Percentiles rank a stretch among this genome's conserved stretches.
Conservation (phyloP, 53 echinoderm and acorn worm genomes). For the Glandiceps talaboti region DNA sequence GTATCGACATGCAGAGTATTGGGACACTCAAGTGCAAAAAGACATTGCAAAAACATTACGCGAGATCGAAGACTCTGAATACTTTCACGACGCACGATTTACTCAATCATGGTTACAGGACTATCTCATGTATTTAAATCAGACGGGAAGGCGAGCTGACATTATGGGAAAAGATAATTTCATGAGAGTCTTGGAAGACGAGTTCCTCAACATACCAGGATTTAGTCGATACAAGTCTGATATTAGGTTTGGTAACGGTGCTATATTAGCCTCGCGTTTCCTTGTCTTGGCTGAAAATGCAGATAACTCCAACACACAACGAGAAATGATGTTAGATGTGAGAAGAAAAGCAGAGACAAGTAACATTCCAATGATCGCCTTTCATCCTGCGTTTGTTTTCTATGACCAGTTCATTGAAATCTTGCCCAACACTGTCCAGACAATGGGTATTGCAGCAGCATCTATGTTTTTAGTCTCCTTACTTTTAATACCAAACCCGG, state of each 20-base stretch:
- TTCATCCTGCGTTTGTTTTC: slow-evolving; percentile 65
- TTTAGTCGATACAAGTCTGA: slow-evolving; percentile 54
- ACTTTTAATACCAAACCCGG: slow-evolving; percentile 88
- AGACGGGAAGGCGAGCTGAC: slow-evolving; percentile 4
- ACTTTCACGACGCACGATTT: slow-evolving; percentile 16
- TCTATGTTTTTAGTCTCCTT: slow-evolving; percentile 83
- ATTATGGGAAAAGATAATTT: slow-evolving; percentile 7
- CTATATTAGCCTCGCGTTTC: slow-evolving; percentile 53
- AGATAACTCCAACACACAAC: slow-evolving; percentile 26
- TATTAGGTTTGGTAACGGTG: slow-evolving; percentile 35
- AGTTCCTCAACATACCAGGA: slow-evolving; percentile 48
- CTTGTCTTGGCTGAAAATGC: slow-evolving; percentile 38
- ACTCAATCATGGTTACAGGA: slow-evolving; percentile 47
- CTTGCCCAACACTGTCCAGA: slow-evolving; percentile 71
- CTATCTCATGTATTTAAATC: slow-evolving; percentile 26
- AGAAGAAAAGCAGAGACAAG: slow-evolving; percentile 36
- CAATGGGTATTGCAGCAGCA: slow-evolving; percentile 65
- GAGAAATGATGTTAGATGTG: slow-evolving; percentile 59
- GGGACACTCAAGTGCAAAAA: slow-evolving; percentile 22
- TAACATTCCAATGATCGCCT: slow-evolving; percentile 39
- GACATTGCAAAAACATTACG: slow-evolving; percentile 16
- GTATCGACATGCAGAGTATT: slow-evolving; percentile 30
- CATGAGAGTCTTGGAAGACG: slow-evolving; percentile 14
- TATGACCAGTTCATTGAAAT: slow-evolving; percentile 82
- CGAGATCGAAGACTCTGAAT: slow-evolving; percentile 25